Conservation (phyloP, 2,797 vertebrate species). For the Takifugu rubripes region DNA sequence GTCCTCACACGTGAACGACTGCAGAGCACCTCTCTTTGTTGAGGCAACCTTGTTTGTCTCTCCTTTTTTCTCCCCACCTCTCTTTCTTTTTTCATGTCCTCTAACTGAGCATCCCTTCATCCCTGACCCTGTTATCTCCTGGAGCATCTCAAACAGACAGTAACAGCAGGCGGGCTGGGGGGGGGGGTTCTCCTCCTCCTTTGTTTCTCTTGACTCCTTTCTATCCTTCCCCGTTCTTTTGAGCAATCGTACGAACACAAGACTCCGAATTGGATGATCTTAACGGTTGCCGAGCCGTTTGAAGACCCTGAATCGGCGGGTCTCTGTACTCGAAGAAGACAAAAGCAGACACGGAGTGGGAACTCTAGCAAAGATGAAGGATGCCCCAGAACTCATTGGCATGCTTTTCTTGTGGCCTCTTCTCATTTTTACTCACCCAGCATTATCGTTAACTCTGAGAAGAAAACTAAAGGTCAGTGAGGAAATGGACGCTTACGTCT, state of each 20-base stretch:
- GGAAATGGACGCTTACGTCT: too few species aligned
- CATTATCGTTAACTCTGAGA: too few species aligned
- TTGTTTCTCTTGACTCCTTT: background rate
- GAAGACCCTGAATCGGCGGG: slow-evolving; percentile 12
- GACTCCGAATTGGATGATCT: slow-evolving; percentile 18
- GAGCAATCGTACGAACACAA: slow-evolving; percentile 10
- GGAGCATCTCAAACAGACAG: slow-evolving; percentile 50
- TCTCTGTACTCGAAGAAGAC: slow-evolving; percentile 1
- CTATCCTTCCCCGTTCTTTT: background rate
- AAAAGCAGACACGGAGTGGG: slow-evolving; percentile 5
- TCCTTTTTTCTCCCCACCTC: slow-evolving; percentile 6
- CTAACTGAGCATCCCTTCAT: slow-evolving; percentile 50
- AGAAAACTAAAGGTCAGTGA: too few species aligned
- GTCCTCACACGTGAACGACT: slow-evolving; percentile 21
- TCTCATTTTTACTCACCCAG: too few species aligned
- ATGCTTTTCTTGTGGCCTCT: too few species aligned
- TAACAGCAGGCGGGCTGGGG: background rate
- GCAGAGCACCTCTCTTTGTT: slow-evolving; percentile 32
- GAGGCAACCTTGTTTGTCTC: slow-evolving; percentile 49
- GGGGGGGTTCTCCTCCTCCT: background rate
- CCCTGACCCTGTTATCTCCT: slow-evolving; percentile 62
- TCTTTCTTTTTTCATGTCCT: slow-evolving; percentile 27
- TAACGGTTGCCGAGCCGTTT: slow-evolving; percentile 15
- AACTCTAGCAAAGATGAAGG: slow-evolving; percentile 3
- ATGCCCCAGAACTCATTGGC: background rate